A percentile compares a stretch with the other conserved stretches of the same genome.
phyloP scores from a whole-genome alignment of 2,888 invertebrate species.

The Phengaris arion region DNA sequence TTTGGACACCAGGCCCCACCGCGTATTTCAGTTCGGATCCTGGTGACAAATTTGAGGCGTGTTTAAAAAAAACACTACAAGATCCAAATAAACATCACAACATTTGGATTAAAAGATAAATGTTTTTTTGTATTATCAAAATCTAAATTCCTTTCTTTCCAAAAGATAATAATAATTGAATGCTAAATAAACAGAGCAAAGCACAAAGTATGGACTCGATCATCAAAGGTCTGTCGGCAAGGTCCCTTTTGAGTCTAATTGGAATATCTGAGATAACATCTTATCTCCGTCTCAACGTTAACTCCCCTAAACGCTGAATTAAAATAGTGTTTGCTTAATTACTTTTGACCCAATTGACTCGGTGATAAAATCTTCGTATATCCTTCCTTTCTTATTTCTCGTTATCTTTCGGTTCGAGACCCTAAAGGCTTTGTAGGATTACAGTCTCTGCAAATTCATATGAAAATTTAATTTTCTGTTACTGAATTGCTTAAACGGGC shows the following conservation, averaged over 20 bases:
- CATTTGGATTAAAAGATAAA: not conserved
- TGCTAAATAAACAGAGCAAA: not conserved
- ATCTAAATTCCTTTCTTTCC: not conserved
- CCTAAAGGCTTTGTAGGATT: slow-evolving; percentile 69
- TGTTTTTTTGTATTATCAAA: slow-evolving; percentile 1
- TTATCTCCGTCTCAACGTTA: slow-evolving; percentile 52
- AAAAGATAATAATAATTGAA: not conserved
- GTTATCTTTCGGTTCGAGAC: slow-evolving; percentile 64
- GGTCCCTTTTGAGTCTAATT: slow-evolving; percentile 53
- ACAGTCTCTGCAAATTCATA: slow-evolving; percentile 65
- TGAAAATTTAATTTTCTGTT: slow-evolving; percentile 76
- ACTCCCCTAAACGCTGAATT: slow-evolving; percentile 68
- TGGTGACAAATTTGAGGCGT: slow-evolving; percentile 54
- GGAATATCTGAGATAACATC: slow-evolving; percentile 66
- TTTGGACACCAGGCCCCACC: slow-evolving; percentile 97
- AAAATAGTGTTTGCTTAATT: slow-evolving; percentile 64
- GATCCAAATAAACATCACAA: not conserved
- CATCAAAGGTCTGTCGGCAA: slow-evolving; percentile 37
- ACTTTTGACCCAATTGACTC: slow-evolving; percentile 65
- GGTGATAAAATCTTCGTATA: slow-evolving; percentile 62
- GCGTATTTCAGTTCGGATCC: slow-evolving; percentile 90
- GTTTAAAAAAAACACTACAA: not conserved
- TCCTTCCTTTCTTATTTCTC: slow-evolving; percentile 63
- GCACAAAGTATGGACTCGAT: not conserved
- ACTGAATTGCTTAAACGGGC: slow-evolving; percentile 68